Base-by-base conservation (phyloP, 2,888 invertebrate species). In the Acanthacorydalis orientalis region DNA sequence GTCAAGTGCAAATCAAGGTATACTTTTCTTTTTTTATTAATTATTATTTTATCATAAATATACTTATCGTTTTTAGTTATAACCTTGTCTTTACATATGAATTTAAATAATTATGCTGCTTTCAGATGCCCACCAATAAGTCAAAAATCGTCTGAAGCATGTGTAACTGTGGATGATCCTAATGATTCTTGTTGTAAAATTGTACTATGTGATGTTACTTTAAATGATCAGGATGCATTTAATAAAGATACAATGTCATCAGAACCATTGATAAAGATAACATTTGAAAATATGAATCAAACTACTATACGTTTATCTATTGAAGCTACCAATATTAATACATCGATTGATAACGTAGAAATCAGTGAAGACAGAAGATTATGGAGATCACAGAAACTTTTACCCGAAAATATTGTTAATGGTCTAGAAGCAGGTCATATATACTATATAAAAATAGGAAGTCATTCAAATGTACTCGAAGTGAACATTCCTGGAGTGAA, bases 161-260 rank as follows among this genome's bases (percentile, higher is more conserved):
- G 90, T 60, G 82, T 89, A 40, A 80, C 81, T 56, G 77, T 90
- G 0, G 78, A 82, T 53, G 88, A 90, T 62, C 83, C 86, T 0
- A 77, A 77, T 46, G 90, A 92, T 60, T 68, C 79, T 1, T 91
- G 91, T 60, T 91, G 91, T 57, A 86, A 82, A 54, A 75, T 87
- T 51, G 82, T 89, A 51, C 72, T 89, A 3, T 92, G 91, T 60
- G 89, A 88, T 58, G 87, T 88, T 4, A 84, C 85, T 0, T 70
- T 86, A 15, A 83, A 83, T 52, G 85, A 75, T 46, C 83, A 84
- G 52, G 85, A 85, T 52, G 72, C 60, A 10, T 65, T 64, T 41
- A 60, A 61, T 46, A 61, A 62, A 33, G 57, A 60, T 15, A 12
- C 14, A 12, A 57, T 57, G 47, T 52, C 54, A 23, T 14, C 31